phyloP scores from a whole-genome alignment of 1,140 invertebrate species.

The Hypothenemus hampei region DNA sequence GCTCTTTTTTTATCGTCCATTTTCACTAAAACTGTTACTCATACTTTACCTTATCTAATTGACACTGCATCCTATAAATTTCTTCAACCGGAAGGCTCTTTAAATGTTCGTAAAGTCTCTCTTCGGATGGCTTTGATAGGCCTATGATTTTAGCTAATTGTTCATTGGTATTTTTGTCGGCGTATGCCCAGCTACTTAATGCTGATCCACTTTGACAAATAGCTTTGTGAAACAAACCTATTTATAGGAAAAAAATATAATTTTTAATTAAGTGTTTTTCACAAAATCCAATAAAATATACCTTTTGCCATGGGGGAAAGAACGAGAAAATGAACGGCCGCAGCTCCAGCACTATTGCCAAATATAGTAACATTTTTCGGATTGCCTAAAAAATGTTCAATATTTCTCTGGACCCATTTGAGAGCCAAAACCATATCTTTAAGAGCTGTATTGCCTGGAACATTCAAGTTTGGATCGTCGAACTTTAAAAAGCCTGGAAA shows the following conservation, averaged over 20 bases:
- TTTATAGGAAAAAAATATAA: too few species aligned
- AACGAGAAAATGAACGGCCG: conserved; percentile 38
- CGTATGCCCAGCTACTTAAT: conserved; percentile 48
- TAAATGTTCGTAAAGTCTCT: conserved; percentile 34
- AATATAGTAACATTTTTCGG: conserved; percentile 46
- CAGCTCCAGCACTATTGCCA: conserved; percentile 52
- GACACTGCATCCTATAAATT: conserved; percentile 39
- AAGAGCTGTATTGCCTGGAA: conserved; percentile 58
- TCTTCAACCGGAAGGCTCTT: conserved; percentile 44
- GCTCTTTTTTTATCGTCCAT: too few species aligned
- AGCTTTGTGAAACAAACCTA: conserved; percentile 57
- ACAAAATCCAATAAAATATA: not conserved
- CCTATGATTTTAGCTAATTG: too few species aligned
- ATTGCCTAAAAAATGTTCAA: conserved; percentile 50
- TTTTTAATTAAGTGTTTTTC: not conserved
- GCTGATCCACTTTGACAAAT: conserved; percentile 61
- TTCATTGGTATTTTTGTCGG: conserved; percentile 10
- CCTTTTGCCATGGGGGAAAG: conserved; percentile 40
- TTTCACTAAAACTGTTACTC: too few species aligned
- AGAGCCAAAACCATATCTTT: conserved; percentile 57
- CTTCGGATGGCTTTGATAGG: too few species aligned
- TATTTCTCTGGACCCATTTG: conserved; percentile 55
- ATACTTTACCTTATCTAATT: conserved; percentile 41
- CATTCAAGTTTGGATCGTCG: conserved; percentile 43
- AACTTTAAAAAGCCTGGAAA: conserved; percentile 38